These are phyloP conservation scores for Cochlearius cochlearius DNA, from an alignment of 2,113 vertebrate species.

Conservation along the genomic window DNA sequence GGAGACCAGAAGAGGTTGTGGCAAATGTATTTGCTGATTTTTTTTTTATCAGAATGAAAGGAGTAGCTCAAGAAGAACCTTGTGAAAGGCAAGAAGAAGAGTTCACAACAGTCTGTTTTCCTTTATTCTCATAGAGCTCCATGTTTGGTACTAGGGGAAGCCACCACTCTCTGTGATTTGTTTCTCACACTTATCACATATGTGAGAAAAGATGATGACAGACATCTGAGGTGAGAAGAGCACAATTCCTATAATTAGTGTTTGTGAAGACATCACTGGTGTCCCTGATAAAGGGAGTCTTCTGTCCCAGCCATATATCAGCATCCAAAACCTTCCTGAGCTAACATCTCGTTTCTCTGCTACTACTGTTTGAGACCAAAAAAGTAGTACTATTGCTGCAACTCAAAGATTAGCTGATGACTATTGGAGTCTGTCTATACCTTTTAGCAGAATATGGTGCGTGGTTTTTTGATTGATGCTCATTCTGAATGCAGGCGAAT, in stretches of 20 bases:
- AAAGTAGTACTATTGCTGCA: not conserved
- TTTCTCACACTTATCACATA: not conserved
- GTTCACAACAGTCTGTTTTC: not conserved
- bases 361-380: not conserved
- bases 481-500: conserved; percentile 10
- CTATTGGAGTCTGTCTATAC: not conserved
- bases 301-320: not conserved
- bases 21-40: not conserved
- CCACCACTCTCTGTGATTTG: not conserved
- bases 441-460: not conserved
- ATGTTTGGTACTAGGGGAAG: not conserved
- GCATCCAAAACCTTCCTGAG: not conserved
- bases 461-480: not conserved
- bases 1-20: not conserved
- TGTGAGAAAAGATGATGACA: not conserved
- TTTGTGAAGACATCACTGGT: not conserved
- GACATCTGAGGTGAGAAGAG: not conserved
- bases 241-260: not conserved
- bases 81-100: not conserved
- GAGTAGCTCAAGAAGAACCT: not conserved
- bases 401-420: not conserved
- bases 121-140: not conserved
- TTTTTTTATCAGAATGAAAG: not conserved
- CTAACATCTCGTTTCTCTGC: not conserved
- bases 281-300: not conserved